Evolutionary conservation across 1,140 invertebrate species (phyloP), one percentile per base, ranked within the genome.

Genomic region (Pseudomyrmex flavicornis): DNA sequence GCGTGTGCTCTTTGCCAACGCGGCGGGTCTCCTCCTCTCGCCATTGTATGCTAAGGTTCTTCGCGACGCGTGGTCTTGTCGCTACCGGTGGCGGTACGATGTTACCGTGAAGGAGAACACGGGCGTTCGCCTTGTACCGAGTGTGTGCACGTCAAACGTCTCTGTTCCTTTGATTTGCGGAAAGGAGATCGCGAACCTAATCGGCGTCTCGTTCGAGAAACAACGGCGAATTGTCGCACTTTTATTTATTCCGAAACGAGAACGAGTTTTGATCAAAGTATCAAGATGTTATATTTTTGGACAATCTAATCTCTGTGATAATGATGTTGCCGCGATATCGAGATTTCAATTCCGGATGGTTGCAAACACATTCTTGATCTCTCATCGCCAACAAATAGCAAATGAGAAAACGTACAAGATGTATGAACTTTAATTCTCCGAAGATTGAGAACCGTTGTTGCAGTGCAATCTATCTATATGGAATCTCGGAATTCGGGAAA

Each of bases 1-100:
- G 56, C 26, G 22, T 80, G 22, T 80, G 76, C 54, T 80, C 76
- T 80, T 80, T 80, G 35, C 76, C 44, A 59, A 17, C 54, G 44
- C 76, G 66, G 20, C 66, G 58, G 17, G 26, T 20, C 82, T 80
- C 63, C 75, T 82, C 59, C 75, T 72, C 66, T 82, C 76, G 63
- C 83, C 48, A 84, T 80, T 82, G 76, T 84, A 84, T 84, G 82
- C 74, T 83, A 83, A 83, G 73, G 65, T 70, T 46, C 82, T 79
- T 79, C 56, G 75, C 74, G 82, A 83, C 82, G 74, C 73, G 82
- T 62, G 63, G 74, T 83, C 74, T 79, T 46, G 26, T 50, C 48
- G 82, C 82, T 83, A 83, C 82, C 63, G 63, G 46, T 77, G 26
- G 74, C 44, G 65, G 63, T 48, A 83, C 63, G 82, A 79, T 79